Evolutionary conservation across 2,113 vertebrate genomes (phyloP).

Genomic region (Odontesthes bonariensis): DNA sequence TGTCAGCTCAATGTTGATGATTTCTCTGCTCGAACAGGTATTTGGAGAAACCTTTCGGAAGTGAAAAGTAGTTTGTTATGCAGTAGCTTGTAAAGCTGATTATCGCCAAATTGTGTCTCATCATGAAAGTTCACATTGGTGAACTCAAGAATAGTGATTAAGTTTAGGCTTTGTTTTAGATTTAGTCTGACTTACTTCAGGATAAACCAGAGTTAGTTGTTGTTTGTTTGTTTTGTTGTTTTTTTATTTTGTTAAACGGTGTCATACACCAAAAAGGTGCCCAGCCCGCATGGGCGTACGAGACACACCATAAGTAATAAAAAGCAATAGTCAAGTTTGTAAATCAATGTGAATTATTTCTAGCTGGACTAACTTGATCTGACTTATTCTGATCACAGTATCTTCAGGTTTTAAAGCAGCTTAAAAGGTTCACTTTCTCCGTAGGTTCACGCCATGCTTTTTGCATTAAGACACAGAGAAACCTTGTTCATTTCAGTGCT

Average conservation of each 20-base stretch:
- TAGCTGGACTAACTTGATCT: background rate
- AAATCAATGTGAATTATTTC: too few species aligned
- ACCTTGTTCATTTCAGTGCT: background rate
- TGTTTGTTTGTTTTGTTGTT: too few species aligned
- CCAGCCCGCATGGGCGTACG: too few species aligned
- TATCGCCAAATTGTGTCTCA: constrained; percentile 2
- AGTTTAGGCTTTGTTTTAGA: too few species aligned
- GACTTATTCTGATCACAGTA: background rate
- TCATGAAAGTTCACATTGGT: background rate
- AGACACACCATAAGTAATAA: too few species aligned
- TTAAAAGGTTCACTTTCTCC: background rate
- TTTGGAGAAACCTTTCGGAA: constrained; percentile 24
- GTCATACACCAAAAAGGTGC: too few species aligned
- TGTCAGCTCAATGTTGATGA: constrained; percentile 31
- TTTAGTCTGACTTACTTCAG: too few species aligned
- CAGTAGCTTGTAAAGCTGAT: constrained; percentile 6
- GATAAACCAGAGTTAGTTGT: too few species aligned
- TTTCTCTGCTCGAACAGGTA: constrained; percentile 17
- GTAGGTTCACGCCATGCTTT: background rate
- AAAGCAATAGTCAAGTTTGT: too few species aligned
- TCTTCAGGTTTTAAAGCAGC: background rate
- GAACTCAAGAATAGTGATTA: too few species aligned
- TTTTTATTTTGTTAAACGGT: too few species aligned
- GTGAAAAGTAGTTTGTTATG: constrained; percentile 16
- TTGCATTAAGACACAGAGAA: background rate